Evolutionary conservation across 2,888 invertebrate genomes (phyloP), one percentile per base, ranked within the genome.

Genomic region (Neoaliturus tenellus): DNA sequence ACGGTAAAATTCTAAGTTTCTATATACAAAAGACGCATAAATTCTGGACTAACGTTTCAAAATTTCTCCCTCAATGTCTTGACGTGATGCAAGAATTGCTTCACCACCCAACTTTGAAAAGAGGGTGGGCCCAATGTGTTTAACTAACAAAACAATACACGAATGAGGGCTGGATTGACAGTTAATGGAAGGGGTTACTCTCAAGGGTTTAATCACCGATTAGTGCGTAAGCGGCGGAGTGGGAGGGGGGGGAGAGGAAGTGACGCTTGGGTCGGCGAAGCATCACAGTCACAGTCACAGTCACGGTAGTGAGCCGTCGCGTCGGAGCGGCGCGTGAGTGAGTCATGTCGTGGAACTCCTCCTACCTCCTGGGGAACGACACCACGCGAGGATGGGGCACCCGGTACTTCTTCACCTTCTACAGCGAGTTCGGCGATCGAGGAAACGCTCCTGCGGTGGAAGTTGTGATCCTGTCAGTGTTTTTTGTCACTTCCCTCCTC

Each of bases 321-420:
- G 73, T 5, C 31, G 4, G 78, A 33, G 31, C 35, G 33, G 71
- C 39, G 17, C n/a, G n/a, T n/a, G n/a, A n/a, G n/a, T n/a, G 23
- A 20, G 62, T 14, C 44, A 28, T 33, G 44, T 5, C 20, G 25
- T 87, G 85, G 86, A 91, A 92, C 89, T 90, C 92, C 0, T 93
- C 93, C 23, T 93, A 93, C 88, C 89, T 92, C 71, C 90, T 90
- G 86, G 92, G 92, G 55, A 89, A 90, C 85, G 92, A 93, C 88
- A 90, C 90, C 83, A 87, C 87, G 48, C 90, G 90, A 82, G 92
- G 92, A 80, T 92, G 92, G 92, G 92, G 92, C 6, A 89, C 89
- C 48, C 89, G 93, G 85, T 93, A 92, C 88, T 93, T 92, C 88
- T 93, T 92, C 89, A 92, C 92, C 8, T 93, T 88, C 86, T 93